These are phyloP conservation scores for Hydra vulgaris DNA, from an alignment of 30 jellyfish, hydroid and myxozoan species.

Conservation along the genomic window DNA sequence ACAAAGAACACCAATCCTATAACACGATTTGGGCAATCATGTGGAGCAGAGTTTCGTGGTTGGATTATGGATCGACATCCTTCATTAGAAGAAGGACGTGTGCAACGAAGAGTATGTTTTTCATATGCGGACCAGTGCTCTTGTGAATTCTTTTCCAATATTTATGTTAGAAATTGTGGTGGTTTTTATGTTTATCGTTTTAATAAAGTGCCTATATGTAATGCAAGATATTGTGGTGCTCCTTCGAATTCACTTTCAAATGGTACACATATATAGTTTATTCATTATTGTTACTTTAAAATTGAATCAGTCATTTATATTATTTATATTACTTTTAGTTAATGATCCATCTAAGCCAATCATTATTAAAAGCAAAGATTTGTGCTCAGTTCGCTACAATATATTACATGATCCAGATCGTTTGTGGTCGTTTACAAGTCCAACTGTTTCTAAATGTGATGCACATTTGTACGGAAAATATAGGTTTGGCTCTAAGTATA, in stretches of 20 bases:
- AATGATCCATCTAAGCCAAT: conserved; percentile 21
- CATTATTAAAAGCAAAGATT: conserved; percentile 5
- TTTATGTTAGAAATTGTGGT: conserved; percentile 69
- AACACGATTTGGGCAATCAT: conserved; percentile 25
- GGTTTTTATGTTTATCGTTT: conserved; percentile 45
- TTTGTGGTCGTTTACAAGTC: conserved; percentile 37
- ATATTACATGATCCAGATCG: conserved; percentile 43
- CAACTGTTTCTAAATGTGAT: conserved; percentile 53
- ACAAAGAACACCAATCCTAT: conserved; percentile 2
- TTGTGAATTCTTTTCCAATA: conserved; percentile 36
- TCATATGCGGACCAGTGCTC: conserved; percentile 39
- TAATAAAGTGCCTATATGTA: conserved; percentile 54
- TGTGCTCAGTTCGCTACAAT: conserved; percentile 35
- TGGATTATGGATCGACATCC: conserved; percentile 58
- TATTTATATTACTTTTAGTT: conserved; percentile 1
- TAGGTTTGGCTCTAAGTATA: conserved; percentile 58
- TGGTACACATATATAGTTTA: not conserved
- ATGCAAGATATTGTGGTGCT: conserved; percentile 79
- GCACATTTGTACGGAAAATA: conserved; percentile 61
- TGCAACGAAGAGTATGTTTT: conserved; percentile 54
- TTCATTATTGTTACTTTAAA: not conserved
- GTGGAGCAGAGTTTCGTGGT: conserved; percentile 64
- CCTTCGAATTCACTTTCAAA: conserved; percentile 5
- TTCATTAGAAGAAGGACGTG: conserved; percentile 45
- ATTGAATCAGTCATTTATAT: not conserved